Percentiles rank a stretch among this genome's conserved stretches.
Conservation (phyloP, 2,113 vertebrate genomes). For the Mormyrus iriodes region DNA sequence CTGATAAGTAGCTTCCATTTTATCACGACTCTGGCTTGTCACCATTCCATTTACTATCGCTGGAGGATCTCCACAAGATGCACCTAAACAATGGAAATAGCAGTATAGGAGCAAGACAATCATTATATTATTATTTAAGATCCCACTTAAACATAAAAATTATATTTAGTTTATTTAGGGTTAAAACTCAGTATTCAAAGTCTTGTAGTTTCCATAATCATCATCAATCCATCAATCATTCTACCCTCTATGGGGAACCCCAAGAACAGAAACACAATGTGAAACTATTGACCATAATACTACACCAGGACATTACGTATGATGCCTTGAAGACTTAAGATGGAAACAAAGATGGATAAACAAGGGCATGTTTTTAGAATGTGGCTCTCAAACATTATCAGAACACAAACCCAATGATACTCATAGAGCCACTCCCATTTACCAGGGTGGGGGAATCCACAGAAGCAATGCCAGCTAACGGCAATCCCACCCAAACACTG, state of each 20-base stretch:
- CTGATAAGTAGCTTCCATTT: neutral
- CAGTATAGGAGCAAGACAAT: too few species aligned
- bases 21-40: neutral
- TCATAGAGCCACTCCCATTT: neutral
- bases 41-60: neutral
- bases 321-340: too few species aligned
- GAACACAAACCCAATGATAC: neutral
- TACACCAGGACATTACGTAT: too few species aligned
- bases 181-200: neutral
- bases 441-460: neutral
- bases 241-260: neutral
- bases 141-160: neutral
- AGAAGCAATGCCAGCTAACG: neutral
- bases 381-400: too few species aligned
- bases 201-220: neutral
- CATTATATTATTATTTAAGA: neutral
- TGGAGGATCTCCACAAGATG: neutral
- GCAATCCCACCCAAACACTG: neutral
- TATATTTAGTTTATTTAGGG: too few species aligned
- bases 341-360: too few species aligned
- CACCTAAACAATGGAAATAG: neutral
- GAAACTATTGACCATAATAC: neutral
- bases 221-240: neutral
- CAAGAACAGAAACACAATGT: neutral
- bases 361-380: too few species aligned